These are phyloP conservation scores for Gambusia holbrooki DNA, from an alignment of 2,113 vertebrate species.

Conservation along the genomic window DNA sequence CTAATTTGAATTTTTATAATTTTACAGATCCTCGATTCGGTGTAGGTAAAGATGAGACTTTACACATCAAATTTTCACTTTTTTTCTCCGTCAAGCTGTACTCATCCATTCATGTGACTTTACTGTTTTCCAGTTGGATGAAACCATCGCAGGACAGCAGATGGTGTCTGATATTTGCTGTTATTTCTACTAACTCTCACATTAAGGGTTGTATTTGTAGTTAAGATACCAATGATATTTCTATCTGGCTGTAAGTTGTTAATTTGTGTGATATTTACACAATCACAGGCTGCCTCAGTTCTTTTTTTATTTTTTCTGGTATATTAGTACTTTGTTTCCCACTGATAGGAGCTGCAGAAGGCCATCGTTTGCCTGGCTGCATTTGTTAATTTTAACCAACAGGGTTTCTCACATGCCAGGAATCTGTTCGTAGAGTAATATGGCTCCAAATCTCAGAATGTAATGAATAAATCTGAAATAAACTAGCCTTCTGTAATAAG, in stretches of 20 bases:
- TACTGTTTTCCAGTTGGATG: slow-evolving; percentile 28
- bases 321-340: not conserved
- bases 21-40: not conserved
- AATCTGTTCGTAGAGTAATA: slow-evolving; percentile 71
- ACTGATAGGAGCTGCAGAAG: slow-evolving; percentile 66
- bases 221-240: slow-evolving; percentile 7
- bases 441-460: slow-evolving; percentile 9
- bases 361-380: slow-evolving; percentile 64
- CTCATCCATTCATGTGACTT: slow-evolving; percentile 8
- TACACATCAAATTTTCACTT: not conserved
- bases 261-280: not conserved
- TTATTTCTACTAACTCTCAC: slow-evolving; percentile 27
- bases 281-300: not conserved
- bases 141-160: slow-evolving; percentile 34
- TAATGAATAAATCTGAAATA: not conserved
- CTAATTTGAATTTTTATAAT: too few relatives aligned
- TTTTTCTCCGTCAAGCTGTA: slow-evolving; percentile 2
- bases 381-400: slow-evolving; percentile 74
- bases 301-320: slow-evolving; percentile 7
- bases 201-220: slow-evolving; percentile 30
- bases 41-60: slow-evolving; percentile 1
- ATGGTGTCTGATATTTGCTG: slow-evolving; percentile 52
- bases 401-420: slow-evolving; percentile 67
- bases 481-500: not conserved
- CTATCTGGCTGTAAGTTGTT: slow-evolving; percentile 4